Base-by-base conservation (phyloP, 2,888 invertebrate genomes). In the Drosophila paranaensis region DNA sequence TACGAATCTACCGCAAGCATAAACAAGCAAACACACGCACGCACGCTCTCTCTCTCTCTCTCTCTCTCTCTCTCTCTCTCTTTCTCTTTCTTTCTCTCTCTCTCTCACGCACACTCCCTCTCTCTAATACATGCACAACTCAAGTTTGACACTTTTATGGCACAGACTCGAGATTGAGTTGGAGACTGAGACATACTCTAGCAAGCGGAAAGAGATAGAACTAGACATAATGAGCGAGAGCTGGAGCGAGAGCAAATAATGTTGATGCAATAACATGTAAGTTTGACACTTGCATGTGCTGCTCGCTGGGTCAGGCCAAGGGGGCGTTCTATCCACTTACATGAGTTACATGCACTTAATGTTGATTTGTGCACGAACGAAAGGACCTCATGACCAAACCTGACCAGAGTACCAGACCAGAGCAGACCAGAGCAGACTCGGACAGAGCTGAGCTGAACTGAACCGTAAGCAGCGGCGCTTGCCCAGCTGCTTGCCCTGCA, bases 191-290 rank as follows among this genome's bases (percentile, higher is more conserved):
- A 8, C 33, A 50, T 50, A 8, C 35, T 16, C 27, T 9, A 20
- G 14, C 40, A 20, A 30, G 30, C 42, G 13, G 37, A 51, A 6
- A n/a, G 30, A 25, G 33, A 53, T 45, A 13, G 20, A 48, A 3
- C 14, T 61, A 30, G 37, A 51, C 30, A 37, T 35, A 25, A 16
- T 48, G 48, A 40, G 16, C 30, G 20, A 60, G 20, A 20, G 42
- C 48, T n/a, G 50, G 50, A 64, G 50, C 46, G 27, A 46, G 61
- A 58, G 68, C 68, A 77, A 85, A 77, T 88, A 82, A 82, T 82
- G 84, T 77, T 74, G 77, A 81, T 82, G 88, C 84, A 88, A 88
- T 82, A 88, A 85, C 88, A 88, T 84, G 88, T 71, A 85, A 85
- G 82, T 88, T 82, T 84, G 85, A 79, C 84, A 84, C 85, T 81